Evolutionary conservation across 2,797 vertebrate genomes (phyloP), one percentile per base, ranked within the genome.

Genomic region (Melanotaenia maccullochi): DNA sequence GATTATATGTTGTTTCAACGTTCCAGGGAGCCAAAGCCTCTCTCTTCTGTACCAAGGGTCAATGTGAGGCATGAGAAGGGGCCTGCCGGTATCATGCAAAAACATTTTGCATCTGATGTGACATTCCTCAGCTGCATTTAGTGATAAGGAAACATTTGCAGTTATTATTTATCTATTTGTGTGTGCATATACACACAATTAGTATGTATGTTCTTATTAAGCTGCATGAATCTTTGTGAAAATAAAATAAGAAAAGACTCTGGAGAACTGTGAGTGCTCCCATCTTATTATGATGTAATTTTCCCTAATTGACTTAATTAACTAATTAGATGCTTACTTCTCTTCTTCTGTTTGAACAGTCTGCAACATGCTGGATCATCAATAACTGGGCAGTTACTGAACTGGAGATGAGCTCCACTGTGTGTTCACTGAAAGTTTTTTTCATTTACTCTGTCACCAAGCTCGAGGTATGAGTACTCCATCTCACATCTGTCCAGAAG

Each of bases 21-120:
- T 83, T 88, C 65, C 49, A 38, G 74, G 75, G 87, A 87, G 81
- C 62, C 71, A 62, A 82, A 85, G 75, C 73, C 80, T 72, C 72
- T 82, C 86, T 73, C 61, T 64, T 64, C 63, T 9, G 40, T 51
- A 68, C 64, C 9, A 5, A 60, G 68, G 60, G 83, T 68, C 52
- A 33, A 36, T 81, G 84, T 93, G 87, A 92, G 83, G 91, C 90
- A 92, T 93, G 90, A 84, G 89, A 92, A 91, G 88, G 76, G 75
- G 73, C 49, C 77, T 73, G 44, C 62, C 30, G 55, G 66, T 71
- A 59, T 73, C 40, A 38, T 81, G 61, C 25, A 33, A 88, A 89
- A 87, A 83, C 25, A 73, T 55, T 64, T 63, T 12, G 59, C 76
- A 81, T 71, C 78, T 81, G 72, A 86, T 63, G 76, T 89, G 85